Evolutionary conservation across 2,113 vertebrate species (phyloP), one percentile per base, ranked within the genome.

Genomic region (Tragulus kanchil): DNA sequence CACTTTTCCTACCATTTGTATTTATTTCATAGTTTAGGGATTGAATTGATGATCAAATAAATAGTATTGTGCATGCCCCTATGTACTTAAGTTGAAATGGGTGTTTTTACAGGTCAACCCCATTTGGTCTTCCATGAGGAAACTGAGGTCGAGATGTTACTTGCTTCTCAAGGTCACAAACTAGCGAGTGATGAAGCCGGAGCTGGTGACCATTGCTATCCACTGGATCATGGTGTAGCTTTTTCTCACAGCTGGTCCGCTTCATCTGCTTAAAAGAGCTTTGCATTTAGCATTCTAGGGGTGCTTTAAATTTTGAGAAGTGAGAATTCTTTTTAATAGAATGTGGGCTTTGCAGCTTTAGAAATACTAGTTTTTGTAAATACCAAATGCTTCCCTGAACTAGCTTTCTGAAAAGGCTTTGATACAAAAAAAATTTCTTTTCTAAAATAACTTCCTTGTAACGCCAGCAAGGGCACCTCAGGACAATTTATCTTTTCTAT

Each of bases 361-460:
- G 89, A 96, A 96, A 96, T 94, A 92, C 84, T 90, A 93, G 79
- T 89, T 92, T 90, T 93, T 88, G 59, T 89, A 96, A 96, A 93
- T 90, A 96, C 52, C 45, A 96, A 93, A 87, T 96, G 78, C 75
- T 96, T 96, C 87, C 82, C 62, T 48, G 19, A 95, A 94, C 45
- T 86, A 89, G 14, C 28, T 89, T 78, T 92, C 92, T 92, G 81
- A 94, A 95, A 93, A 95, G 28, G 54, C 71, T 91, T 83, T 78
- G 48, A 88, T 94, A 95, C 78, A 94, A 96, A 92, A 79, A 93
- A 96, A 93, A 96, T 85, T 16, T 71, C 73, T 12, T 79, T 92
- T 83, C 84, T 75, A 89, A 95, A 97, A 91, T 86, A 93, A 94
- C 75, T 95, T 28, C 31, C 91, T 91, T 96, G 84, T 62, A 75